phyloP scores from a whole-genome alignment of 2,888 invertebrate species.

The Temnothorax unifasciatus region DNA sequence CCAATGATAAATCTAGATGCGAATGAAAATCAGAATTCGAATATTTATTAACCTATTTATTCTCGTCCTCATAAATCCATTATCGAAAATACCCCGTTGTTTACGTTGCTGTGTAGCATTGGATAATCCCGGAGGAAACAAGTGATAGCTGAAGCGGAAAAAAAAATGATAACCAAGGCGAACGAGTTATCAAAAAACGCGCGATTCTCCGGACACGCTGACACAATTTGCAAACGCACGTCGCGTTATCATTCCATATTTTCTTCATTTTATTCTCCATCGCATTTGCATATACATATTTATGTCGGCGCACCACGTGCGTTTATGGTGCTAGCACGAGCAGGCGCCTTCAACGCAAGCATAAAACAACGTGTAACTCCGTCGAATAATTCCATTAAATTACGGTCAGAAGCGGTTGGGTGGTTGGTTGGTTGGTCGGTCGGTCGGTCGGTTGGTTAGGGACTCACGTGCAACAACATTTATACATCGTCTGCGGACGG shows the following conservation, averaged over 20 bases:
- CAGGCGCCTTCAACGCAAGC: slow-evolving; percentile 49
- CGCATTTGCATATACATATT: slow-evolving; percentile 55
- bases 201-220: slow-evolving; percentile 34
- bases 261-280: slow-evolving; percentile 52
- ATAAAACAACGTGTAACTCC: slow-evolving; percentile 55
- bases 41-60: slow-evolving; percentile 9
- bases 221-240: slow-evolving; percentile 49
- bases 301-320: slow-evolving; percentile 23
- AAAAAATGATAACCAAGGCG: slow-evolving; percentile 35
- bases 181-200: slow-evolving; percentile 37
- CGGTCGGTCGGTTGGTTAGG: slow-evolving; percentile 11
- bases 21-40: neutral
- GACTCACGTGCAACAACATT: slow-evolving; percentile 47
- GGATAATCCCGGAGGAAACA: slow-evolving; percentile 9
- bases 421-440: slow-evolving; percentile 32
- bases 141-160: slow-evolving; percentile 17
- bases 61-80: neutral
- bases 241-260: slow-evolving; percentile 56
- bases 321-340: slow-evolving; percentile 22
- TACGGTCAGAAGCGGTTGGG: slow-evolving; percentile 26
- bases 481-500: slow-evolving; percentile 16
- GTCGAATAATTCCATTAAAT: slow-evolving; percentile 58
- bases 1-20: neutral
- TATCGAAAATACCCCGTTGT: slow-evolving; percentile 19
- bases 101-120: neutral